These are phyloP conservation scores for Sebastes jordani DNA, from an alignment of 2,797 vertebrate genomes.

Conservation along the genomic window DNA sequence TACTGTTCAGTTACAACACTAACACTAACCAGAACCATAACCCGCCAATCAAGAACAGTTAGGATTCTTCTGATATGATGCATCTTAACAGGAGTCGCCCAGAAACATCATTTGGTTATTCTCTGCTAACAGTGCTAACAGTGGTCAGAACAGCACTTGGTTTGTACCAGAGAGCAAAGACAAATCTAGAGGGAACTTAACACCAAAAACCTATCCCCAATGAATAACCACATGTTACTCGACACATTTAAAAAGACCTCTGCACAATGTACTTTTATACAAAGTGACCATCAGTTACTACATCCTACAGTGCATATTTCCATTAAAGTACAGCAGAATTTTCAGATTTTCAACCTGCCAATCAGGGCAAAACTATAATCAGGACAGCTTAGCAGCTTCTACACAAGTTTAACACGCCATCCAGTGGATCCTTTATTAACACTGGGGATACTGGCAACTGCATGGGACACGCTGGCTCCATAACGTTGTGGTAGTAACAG, in stretches of 20 bases:
- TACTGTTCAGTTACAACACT: not conserved
- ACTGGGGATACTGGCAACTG: not conserved
- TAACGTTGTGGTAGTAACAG: not conserved
- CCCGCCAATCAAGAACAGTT: not conserved
- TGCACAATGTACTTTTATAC: not conserved
- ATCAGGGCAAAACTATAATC: not conserved
- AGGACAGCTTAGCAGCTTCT: not conserved
- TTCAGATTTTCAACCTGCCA: not conserved
- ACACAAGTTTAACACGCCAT: not conserved
- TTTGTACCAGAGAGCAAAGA: constrained; percentile 14
- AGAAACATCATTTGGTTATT: not conserved
- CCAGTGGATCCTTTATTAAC: not conserved
- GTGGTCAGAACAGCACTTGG: constrained; percentile 30
- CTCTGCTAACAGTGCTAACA: constrained; percentile 18
- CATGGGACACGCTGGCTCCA: not conserved
- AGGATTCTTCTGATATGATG: constrained; percentile 1
- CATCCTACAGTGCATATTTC: not conserved
- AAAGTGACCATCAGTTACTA: not conserved
- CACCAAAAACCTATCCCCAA: not conserved
- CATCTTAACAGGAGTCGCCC: not conserved
- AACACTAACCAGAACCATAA: not conserved
- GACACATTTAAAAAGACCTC: not conserved
- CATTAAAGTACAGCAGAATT: not conserved
- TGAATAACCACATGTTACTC: not conserved
- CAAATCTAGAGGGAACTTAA: constrained; percentile 13